Percentiles rank a stretch among this genome's conserved stretches.
Conservation (phyloP, 1,140 invertebrate genomes). For the Heterodera carotae region DNA sequence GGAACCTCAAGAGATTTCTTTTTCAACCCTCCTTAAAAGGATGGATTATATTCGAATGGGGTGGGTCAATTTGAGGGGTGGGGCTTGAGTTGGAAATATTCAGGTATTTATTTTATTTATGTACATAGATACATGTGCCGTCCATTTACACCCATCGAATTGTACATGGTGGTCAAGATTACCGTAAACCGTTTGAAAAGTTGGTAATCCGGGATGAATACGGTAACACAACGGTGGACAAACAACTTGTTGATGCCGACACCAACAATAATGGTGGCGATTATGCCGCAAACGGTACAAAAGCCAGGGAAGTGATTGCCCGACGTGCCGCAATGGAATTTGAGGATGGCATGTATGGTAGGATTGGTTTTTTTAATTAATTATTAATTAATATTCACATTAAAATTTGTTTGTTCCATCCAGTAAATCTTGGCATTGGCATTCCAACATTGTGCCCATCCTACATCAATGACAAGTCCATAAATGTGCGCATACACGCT, state of each 20-base stretch:
- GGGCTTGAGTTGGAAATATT: too few relatives aligned
- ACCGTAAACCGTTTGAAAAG: slow-evolving; percentile 64
- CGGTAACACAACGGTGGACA: slow-evolving; percentile 16
- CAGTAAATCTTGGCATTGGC: slow-evolving; percentile 87
- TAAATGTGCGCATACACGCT: slow-evolving; percentile 77
- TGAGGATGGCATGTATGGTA: slow-evolving; percentile 94
- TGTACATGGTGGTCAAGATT: slow-evolving; percentile 42
- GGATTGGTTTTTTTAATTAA: slow-evolving; percentile 19
- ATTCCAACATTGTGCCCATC: slow-evolving; percentile 94
- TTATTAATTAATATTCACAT: too few relatives aligned
- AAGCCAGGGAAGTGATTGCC: slow-evolving; percentile 82
- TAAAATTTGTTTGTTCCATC: background rate
- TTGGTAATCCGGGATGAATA: slow-evolving; percentile 45
- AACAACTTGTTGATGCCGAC: too few relatives aligned
- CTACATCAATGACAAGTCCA: slow-evolving; percentile 75
- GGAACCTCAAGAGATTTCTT: background rate
- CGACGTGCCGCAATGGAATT: slow-evolving; percentile 91
- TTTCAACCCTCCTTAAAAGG: too few relatives aligned
- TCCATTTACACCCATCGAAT: slow-evolving; percentile 60
- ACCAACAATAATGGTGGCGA: background rate
- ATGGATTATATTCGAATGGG: too few relatives aligned
- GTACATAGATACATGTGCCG: slow-evolving; percentile 60
- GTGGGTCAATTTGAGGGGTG: too few relatives aligned
- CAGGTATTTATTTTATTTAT: too few relatives aligned
- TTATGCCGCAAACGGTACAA: slow-evolving; percentile 66